Evolutionary conservation across 2,113 vertebrate genomes (phyloP).

Genomic region (Chionomys nivalis): DNA sequence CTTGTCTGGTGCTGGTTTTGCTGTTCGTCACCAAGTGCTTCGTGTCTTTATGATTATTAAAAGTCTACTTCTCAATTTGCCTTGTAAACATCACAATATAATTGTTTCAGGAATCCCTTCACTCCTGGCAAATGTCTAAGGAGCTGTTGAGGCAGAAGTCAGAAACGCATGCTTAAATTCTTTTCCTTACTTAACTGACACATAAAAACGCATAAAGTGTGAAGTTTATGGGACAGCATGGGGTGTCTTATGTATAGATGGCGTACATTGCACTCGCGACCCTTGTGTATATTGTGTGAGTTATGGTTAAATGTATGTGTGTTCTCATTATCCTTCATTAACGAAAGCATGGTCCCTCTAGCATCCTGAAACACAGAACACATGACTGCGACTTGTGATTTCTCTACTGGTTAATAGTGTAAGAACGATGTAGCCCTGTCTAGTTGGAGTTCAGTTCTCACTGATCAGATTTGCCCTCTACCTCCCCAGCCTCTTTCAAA

Average conservation of each 20-base stretch:
- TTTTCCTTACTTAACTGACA: not conserved
- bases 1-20: not conserved
- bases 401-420: not conserved
- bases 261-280: not conserved
- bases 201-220: too few relatives aligned
- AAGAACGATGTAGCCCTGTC: not conserved
- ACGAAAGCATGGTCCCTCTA: not conserved
- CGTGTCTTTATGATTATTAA: not conserved
- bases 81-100: not conserved
- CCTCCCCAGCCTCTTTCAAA: not conserved
- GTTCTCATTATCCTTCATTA: not conserved
- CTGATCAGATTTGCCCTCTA: not conserved
- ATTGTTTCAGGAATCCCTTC: not conserved
- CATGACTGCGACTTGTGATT: too few relatives aligned
- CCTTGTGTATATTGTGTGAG: too few relatives aligned
- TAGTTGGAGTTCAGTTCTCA: not conserved
- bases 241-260: not conserved
- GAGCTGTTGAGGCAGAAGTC: not conserved
- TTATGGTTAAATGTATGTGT: not conserved
- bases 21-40: not conserved
- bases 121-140: not conserved
- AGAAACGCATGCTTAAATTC: not conserved
- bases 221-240: not conserved
- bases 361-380: not conserved
- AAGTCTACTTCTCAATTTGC: not conserved